Evolutionary conservation across 2,113 vertebrate genomes (phyloP).

Genomic region (Poecilia latipinna): DNA sequence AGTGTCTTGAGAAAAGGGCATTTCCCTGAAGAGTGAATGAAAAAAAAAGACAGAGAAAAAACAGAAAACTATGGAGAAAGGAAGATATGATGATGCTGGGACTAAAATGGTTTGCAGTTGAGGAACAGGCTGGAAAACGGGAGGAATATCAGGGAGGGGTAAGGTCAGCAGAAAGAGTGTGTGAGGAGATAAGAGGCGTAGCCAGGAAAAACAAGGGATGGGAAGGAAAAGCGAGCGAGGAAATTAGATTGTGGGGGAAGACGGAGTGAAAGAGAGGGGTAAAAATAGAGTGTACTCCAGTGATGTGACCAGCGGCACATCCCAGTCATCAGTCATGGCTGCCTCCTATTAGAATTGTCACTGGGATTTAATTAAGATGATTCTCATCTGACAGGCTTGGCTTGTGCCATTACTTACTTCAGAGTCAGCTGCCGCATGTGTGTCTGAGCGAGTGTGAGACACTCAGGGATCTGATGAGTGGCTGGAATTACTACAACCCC

Average conservation of each 20-base stretch:
- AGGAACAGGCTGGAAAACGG: not conserved
- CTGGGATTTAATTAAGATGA: conserved; percentile 82
- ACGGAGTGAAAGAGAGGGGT: conserved; percentile 29
- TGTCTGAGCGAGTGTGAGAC: conserved; percentile 8
- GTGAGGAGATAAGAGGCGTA: conserved; percentile 11
- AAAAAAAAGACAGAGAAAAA: not conserved
- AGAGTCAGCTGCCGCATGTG: conserved; percentile 38
- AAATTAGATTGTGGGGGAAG: conserved; percentile 41
- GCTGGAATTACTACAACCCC: conserved; percentile 21
- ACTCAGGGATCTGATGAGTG: not conserved
- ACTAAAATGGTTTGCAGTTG: not conserved
- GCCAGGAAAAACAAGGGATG: conserved; percentile 9
- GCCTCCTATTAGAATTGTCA: conserved; percentile 77
- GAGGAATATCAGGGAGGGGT: not conserved
- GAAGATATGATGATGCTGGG: not conserved
- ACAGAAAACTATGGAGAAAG: not conserved
- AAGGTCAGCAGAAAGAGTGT: conserved; percentile 10
- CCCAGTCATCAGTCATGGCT: conserved; percentile 75
- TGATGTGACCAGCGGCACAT: conserved; percentile 71
- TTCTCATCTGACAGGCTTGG: conserved; percentile 78
- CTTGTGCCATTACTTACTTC: conserved; percentile 71
- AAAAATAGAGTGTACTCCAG: conserved; percentile 71
- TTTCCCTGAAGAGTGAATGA: conserved; percentile 34
- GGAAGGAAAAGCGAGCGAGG: conserved; percentile 9
- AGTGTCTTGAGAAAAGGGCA: conserved; percentile 31